These are phyloP conservation scores for Epinephelus lanceolatus DNA, from an alignment of 2,113 vertebrate species.

Conservation along the genomic window DNA sequence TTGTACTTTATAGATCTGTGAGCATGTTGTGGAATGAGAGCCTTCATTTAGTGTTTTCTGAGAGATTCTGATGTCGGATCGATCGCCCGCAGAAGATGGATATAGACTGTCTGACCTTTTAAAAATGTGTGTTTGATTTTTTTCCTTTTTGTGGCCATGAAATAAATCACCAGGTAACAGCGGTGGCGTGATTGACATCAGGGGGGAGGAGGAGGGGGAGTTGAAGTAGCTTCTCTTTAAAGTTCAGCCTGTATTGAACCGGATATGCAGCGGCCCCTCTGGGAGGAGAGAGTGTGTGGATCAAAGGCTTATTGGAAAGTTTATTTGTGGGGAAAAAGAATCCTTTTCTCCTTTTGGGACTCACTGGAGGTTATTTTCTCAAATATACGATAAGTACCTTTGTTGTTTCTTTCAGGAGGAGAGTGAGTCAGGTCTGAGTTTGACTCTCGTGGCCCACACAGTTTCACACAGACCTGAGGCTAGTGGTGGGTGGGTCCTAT, in stretches of 20 bases:
- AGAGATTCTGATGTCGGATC: slow-evolving; percentile 34
- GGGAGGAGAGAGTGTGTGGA: slow-evolving; percentile 41
- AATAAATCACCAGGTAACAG: slow-evolving; percentile 65
- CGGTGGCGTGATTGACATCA: slow-evolving; percentile 54
- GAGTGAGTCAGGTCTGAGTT: slow-evolving; percentile 52
- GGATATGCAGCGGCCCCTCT: slow-evolving; percentile 1
- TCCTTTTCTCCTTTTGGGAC: slow-evolving; percentile 29
- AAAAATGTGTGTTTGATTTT: slow-evolving; percentile 63
- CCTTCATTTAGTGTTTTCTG: slow-evolving; percentile 21
- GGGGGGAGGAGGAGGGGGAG: background rate
- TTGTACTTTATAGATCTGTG: slow-evolving; percentile 33
- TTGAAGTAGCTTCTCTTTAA: slow-evolving; percentile 27
- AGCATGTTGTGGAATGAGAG: slow-evolving; percentile 18
- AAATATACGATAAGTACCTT: slow-evolving; percentile 30
- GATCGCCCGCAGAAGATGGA: slow-evolving; percentile 62
- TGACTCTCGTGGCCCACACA: slow-evolving; percentile 31
- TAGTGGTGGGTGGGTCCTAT: slow-evolving; percentile 46
- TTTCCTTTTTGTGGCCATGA: slow-evolving; percentile 26
- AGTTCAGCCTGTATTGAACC: slow-evolving; percentile 54
- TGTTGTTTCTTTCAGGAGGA: slow-evolving; percentile 28
- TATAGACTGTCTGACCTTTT: slow-evolving; percentile 70
- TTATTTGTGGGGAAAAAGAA: slow-evolving; percentile 32
- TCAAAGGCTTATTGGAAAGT: slow-evolving; percentile 61
- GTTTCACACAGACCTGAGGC: slow-evolving; percentile 19
- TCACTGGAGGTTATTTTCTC: slow-evolving; percentile 39